Evolutionary conservation across 2,888 invertebrate genomes (phyloP).

Genomic region (Isotomurus palustris): DNA sequence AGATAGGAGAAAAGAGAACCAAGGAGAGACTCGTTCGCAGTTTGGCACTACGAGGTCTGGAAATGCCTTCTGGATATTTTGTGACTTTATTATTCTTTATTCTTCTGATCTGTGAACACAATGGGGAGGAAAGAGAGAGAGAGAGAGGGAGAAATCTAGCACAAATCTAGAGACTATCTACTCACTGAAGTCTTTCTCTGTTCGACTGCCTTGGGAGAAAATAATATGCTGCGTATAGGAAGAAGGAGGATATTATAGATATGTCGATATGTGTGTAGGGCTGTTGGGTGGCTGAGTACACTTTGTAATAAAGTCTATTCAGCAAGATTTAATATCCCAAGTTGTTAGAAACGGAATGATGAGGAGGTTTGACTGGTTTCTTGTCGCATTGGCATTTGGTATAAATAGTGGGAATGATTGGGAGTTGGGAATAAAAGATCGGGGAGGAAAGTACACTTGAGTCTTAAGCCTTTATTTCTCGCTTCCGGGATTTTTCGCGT

Average conservation of each 20-base stretch:
- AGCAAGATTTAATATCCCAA: conserved; percentile 12
- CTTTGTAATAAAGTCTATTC: conserved; percentile 12
- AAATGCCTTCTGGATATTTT: neutral
- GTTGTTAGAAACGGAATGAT: conserved; percentile 1
- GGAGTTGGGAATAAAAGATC: neutral
- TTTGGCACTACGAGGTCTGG: no score
- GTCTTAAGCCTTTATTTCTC: neutral
- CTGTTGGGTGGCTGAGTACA: no score
- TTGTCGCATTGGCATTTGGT: neutral
- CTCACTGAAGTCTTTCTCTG: neutral
- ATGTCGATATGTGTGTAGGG: no score
- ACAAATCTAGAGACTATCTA: neutral
- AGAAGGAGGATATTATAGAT: no score
- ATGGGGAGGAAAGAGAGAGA: no score
- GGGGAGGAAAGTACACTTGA: neutral
- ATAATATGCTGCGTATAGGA: no score
- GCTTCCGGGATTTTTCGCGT: conserved; percentile 13
- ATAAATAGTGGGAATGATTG: neutral
- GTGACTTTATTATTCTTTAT: neutral
- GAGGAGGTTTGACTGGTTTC: neutral
- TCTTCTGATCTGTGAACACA: neutral
- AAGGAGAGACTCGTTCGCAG: no score
- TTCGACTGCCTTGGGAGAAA: no score
- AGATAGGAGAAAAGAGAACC: no score
- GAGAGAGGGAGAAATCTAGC: neutral